Conservation (phyloP, 2,888 invertebrate species). For the Clivina fossor region DNA sequence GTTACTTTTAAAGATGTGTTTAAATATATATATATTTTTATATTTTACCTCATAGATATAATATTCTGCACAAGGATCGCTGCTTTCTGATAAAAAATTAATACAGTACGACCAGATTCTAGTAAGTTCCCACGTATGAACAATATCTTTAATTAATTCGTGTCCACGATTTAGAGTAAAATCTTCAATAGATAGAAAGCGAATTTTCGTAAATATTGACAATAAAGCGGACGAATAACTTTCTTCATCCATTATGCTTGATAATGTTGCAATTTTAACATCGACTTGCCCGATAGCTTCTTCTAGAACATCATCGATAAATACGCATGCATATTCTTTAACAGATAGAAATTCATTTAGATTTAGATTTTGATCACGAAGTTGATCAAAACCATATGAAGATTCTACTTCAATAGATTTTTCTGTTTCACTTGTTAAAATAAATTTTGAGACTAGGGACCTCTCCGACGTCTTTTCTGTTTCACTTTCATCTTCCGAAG, state of each 20-base stretch:
- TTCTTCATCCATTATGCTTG: background rate
- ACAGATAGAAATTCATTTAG: conserved; percentile 5
- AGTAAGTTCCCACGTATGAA: conserved; percentile 42
- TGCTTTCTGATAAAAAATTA: conserved; percentile 39
- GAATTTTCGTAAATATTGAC: background rate
- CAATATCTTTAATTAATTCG: conserved; percentile 39
- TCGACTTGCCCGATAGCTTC: conserved; percentile 2
- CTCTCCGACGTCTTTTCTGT: too few species aligned
- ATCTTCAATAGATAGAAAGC: conserved; percentile 41
- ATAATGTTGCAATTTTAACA: background rate
- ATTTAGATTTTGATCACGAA: background rate
- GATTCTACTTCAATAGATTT: too few species aligned
- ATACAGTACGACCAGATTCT: conserved; percentile 44
- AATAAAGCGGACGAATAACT: background rate
- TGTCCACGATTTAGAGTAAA: conserved; percentile 42
- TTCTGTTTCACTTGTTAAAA: background rate
- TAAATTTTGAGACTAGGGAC: too few species aligned
- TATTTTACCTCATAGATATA: conserved; percentile 45
- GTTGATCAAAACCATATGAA: too few species aligned
- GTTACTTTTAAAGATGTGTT: background rate
- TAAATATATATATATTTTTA: conserved; percentile 1
- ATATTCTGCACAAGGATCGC: conserved; percentile 44
- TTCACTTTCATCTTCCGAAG: too few species aligned
- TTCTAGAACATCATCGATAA: background rate
- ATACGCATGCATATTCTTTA: conserved; percentile 4